Percentiles rank a stretch among this genome's conserved stretches.
Conservation (phyloP, 2,888 invertebrate genomes). For the Notodonta ziczac region DNA sequence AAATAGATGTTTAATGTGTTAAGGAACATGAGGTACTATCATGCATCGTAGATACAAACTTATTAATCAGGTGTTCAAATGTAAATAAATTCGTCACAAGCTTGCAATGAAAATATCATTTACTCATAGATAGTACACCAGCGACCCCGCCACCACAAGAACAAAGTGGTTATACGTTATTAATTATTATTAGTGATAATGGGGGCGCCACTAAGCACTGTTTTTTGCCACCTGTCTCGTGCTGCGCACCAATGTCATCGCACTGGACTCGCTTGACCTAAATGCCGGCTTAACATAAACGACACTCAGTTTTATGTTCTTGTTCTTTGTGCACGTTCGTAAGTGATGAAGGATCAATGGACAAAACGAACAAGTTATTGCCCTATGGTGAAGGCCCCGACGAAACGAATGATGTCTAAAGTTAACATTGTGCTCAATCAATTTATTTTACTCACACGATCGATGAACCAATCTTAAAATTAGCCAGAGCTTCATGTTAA, state of each 20-base stretch:
- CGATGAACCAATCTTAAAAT: too few species aligned
- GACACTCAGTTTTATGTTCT: constrained; percentile 16
- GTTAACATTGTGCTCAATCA: not conserved
- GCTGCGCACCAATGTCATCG: constrained; percentile 35
- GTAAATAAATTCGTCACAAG: too few species aligned
- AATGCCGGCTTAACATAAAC: constrained; percentile 46
- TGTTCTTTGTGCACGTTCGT: not conserved
- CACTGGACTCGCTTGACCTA: constrained; percentile 56
- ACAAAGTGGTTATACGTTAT: not conserved
- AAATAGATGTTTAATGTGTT: too few species aligned
- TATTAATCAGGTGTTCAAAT: too few species aligned
- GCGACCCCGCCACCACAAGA: too few species aligned
- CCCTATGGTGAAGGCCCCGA: not conserved
- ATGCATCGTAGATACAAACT: too few species aligned
- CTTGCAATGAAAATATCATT: too few species aligned
- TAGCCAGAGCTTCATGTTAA: too few species aligned
- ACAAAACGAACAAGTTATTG: constrained; percentile 11
- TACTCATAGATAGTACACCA: too few species aligned
- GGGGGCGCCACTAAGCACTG: constrained; percentile 30
- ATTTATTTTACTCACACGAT: too few species aligned
- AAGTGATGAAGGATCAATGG: constrained; percentile 18
- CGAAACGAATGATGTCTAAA: not conserved
- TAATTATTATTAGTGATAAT: constrained; percentile 10
- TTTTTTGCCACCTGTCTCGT: constrained; percentile 59
- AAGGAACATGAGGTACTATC: too few species aligned